Evolutionary conservation across 1,140 invertebrate species (phyloP).

Genomic region (Uloborus diversus): DNA sequence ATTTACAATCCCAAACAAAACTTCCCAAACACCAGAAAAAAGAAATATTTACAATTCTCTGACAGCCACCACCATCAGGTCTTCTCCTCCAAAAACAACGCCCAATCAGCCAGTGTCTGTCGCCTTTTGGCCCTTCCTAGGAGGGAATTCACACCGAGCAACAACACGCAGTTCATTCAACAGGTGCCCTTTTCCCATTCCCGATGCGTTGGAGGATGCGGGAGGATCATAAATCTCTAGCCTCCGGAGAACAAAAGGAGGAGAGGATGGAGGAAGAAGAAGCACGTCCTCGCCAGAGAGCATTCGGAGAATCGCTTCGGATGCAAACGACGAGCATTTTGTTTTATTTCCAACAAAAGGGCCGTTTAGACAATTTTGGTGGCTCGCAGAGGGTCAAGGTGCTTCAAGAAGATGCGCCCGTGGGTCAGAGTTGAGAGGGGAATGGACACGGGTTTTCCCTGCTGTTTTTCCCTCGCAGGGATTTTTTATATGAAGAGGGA

Average conservation of each 20-base stretch:
- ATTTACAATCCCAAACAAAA: too few species aligned
- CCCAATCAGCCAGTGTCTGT: too few species aligned
- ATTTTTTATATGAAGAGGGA: not conserved
- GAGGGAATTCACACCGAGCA: too few species aligned
- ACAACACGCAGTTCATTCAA: too few species aligned
- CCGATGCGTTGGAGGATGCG: too few species aligned
- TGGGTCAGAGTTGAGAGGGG: conserved; percentile 26
- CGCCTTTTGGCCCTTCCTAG: too few species aligned
- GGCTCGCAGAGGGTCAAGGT: not conserved
- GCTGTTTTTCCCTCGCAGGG: not conserved
- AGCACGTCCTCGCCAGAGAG: not conserved
- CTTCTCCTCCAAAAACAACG: too few species aligned
- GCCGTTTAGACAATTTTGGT: conserved; percentile 5
- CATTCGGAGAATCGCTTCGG: conserved; percentile 4
- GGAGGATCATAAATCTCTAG: not conserved
- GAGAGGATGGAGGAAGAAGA: not conserved
- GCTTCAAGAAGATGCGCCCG: not conserved
- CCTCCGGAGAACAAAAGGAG: conserved; percentile 1
- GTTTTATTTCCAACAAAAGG: conserved; percentile 10
- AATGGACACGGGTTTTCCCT: conserved; percentile 1
- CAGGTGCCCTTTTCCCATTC: too few species aligned
- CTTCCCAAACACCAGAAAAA: too few species aligned
- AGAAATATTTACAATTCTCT: too few species aligned
- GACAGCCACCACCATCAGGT: too few species aligned
- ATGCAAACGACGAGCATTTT: conserved; percentile 19